Conservation (phyloP, 2,113 vertebrate genomes). For the Stictonetta naevosa region DNA sequence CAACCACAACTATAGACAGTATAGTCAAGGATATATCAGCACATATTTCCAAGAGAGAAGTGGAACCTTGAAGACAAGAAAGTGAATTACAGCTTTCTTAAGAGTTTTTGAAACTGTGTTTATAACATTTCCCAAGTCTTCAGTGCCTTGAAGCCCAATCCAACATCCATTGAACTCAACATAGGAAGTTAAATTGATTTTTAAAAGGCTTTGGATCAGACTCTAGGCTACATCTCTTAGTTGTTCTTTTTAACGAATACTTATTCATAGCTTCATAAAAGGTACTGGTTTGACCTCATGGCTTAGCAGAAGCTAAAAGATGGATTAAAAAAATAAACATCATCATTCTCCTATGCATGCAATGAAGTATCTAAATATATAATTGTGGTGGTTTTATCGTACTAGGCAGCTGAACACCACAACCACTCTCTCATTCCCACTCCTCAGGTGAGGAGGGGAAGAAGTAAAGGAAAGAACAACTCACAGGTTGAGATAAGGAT, state of each 20-base stretch:
- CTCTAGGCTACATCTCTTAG: not conserved
- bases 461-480: too few species aligned
- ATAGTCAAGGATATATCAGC: not conserved
- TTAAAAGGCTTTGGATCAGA: not conserved
- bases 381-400: too few species aligned
- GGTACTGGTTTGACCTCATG: not conserved
- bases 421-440: too few species aligned
- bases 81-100: not conserved
- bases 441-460: too few species aligned
- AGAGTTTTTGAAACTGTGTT: not conserved
- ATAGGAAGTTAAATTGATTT: not conserved
- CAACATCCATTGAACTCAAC: not conserved
- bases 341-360: not conserved
- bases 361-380: not conserved
- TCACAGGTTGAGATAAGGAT: too few species aligned
- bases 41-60: not conserved
- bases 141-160: not conserved
- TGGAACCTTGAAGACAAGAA: not conserved
- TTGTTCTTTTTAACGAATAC: not conserved
- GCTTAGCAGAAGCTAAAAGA: not conserved
- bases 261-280: not conserved
- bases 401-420: too few species aligned
- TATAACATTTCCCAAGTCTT: not conserved
- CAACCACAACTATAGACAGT: not conserved
- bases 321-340: not conserved